phyloP scores from a whole-genome alignment of 2,888 invertebrate species.

The Tenthredo scrophulariae region DNA sequence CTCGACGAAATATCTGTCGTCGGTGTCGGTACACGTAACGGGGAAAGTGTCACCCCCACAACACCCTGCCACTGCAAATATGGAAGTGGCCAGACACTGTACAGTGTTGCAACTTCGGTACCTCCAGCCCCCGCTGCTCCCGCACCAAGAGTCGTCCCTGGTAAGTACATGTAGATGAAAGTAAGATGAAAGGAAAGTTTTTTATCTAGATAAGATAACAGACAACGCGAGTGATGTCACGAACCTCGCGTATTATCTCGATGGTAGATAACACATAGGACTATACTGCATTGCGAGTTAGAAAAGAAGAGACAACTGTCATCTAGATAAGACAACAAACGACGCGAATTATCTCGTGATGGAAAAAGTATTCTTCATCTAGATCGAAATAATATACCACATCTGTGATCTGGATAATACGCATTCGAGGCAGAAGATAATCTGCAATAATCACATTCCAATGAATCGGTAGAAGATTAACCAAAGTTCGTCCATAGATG shows the following conservation, averaged over 20 bases:
- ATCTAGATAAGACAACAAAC: neutral
- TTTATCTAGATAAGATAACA: neutral
- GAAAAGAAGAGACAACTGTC: neutral
- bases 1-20: constrained; percentile 81
- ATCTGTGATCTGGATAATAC: neutral
- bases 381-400: neutral
- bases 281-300: neutral
- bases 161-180: constrained; percentile 63
- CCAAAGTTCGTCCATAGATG: neutral
- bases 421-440: neutral
- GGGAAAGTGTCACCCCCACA: constrained; percentile 74
- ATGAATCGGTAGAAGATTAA: neutral
- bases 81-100: constrained; percentile 77
- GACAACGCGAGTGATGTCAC: neutral
- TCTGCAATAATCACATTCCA: neutral
- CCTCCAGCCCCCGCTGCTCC: constrained; percentile 73
- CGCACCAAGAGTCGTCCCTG: constrained; percentile 67
- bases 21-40: constrained; percentile 68
- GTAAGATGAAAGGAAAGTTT: neutral
- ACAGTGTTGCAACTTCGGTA: constrained; percentile 75
- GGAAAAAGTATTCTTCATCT: neutral
- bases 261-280: neutral
- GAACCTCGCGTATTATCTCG: neutral
- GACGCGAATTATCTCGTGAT: neutral
- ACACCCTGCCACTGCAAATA: constrained; percentile 78